Conservation (phyloP, 2,797 vertebrate genomes). For the Salmo trutta region DNA sequence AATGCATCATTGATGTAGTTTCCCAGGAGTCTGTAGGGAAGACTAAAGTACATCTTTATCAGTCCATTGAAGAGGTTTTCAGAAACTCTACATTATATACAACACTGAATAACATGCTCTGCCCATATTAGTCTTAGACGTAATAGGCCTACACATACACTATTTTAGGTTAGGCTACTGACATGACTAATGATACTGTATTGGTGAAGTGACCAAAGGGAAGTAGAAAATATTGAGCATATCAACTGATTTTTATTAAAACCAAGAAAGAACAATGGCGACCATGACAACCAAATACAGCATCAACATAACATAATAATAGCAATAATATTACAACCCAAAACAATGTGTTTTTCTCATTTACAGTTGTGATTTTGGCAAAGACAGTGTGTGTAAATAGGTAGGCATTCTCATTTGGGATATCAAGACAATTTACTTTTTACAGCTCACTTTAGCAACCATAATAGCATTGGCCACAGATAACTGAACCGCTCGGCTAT, state of each 20-base stretch:
- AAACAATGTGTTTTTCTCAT: slow-evolving; percentile 44
- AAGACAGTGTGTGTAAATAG: slow-evolving; percentile 34
- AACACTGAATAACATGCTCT: slow-evolving; percentile 9
- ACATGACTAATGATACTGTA: neutral
- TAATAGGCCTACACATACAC: neutral
- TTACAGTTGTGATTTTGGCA: slow-evolving; percentile 67
- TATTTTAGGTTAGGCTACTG: slow-evolving; percentile 7
- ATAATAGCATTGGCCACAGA: slow-evolving; percentile 37
- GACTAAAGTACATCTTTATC: neutral
- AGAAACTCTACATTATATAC: slow-evolving; percentile 5
- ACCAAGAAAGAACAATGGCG: slow-evolving; percentile 52
- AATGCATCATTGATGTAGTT: neutral
- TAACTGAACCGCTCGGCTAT: slow-evolving; percentile 21
- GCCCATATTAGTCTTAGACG: neutral
- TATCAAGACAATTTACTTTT: slow-evolving; percentile 46
- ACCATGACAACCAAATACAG: slow-evolving; percentile 48
- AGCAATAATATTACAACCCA: slow-evolving; percentile 35
- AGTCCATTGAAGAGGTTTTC: neutral
- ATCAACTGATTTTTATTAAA: slow-evolving; percentile 68
- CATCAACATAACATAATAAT: slow-evolving; percentile 62
- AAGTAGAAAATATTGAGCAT: slow-evolving; percentile 41
- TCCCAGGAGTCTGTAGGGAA: neutral
- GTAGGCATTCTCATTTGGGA: slow-evolving; percentile 55
- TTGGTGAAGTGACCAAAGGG: neutral
- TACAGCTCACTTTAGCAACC: slow-evolving; percentile 55